phyloP scores from a whole-genome alignment of 2,888 invertebrate species.

The Cephus sareptanus region DNA sequence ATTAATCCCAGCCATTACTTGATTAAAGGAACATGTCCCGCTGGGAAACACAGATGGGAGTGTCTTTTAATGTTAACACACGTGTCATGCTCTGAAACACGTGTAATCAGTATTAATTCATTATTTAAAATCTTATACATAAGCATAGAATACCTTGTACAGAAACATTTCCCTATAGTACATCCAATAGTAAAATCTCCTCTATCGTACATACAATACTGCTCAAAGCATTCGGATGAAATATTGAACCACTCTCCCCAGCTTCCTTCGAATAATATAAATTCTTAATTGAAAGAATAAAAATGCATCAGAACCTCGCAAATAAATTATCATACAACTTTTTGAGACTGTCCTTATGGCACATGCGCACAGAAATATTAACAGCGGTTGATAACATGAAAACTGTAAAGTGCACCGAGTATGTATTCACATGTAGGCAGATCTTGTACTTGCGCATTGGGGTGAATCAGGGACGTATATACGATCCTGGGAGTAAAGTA shows the following conservation, averaged over 20 bases:
- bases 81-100: neutral
- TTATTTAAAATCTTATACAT: neutral
- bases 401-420: neutral
- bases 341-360: neutral
- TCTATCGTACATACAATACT: too few relatives aligned
- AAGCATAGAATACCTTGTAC: too few relatives aligned
- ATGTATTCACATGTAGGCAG: neutral
- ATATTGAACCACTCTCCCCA: too few relatives aligned
- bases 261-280: neutral
- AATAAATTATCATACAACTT: neutral
- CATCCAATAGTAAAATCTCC: too few relatives aligned
- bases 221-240: too few relatives aligned
- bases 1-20: slow-evolving; percentile 45
- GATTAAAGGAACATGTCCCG: slow-evolving; percentile 41
- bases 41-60: slow-evolving; percentile 21
- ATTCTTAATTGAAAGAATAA: neutral
- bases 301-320: neutral
- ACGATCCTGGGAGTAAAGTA: neutral
- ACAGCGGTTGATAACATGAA: neutral
- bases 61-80: slow-evolving; percentile 22
- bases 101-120: neutral
- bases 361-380: neutral
- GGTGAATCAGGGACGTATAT: slow-evolving; percentile 15
- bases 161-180: too few relatives aligned
- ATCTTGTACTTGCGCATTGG: slow-evolving; percentile 10